Evolutionary conservation across 2,888 invertebrate genomes (phyloP).

Genomic region (Tromatobia lineatoria): DNA sequence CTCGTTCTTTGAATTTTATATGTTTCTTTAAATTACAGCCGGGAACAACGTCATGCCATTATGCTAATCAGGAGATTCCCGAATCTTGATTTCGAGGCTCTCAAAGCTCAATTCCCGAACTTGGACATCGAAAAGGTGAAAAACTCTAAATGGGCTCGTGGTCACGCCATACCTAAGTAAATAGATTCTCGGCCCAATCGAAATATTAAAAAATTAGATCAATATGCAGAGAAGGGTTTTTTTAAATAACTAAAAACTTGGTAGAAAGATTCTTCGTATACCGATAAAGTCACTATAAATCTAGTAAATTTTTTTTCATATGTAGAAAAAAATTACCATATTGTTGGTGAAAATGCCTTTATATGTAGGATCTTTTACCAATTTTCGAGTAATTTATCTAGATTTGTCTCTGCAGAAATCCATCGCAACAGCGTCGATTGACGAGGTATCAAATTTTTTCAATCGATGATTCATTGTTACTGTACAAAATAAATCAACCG

Average conservation of each 20-base stretch:
- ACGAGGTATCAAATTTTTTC: not conserved
- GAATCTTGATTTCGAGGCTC: conserved; percentile 89
- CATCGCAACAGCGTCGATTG: not conserved
- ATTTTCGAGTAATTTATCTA: too few species aligned
- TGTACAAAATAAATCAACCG: conserved; percentile 7
- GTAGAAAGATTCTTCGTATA: too few species aligned
- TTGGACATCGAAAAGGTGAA: conserved; percentile 91
- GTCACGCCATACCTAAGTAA: conserved; percentile 87
- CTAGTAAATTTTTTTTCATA: too few species aligned
- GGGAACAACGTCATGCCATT: conserved; percentile 77
- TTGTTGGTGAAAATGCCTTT: too few species aligned
- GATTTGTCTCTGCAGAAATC: too few species aligned
- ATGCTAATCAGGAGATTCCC: conserved; percentile 90
- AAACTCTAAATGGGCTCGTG: conserved; percentile 87
- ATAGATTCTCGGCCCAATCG: not conserved
- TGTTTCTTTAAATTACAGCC: conserved; percentile 77
- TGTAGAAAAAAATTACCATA: too few species aligned
- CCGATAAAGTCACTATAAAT: too few species aligned
- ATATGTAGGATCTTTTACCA: too few species aligned
- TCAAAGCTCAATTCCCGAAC: conserved; percentile 91
- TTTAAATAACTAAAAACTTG: too few species aligned
- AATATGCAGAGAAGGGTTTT: not conserved
- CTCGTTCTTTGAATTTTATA: conserved; percentile 3
- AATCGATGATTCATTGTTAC: conserved; percentile 1
- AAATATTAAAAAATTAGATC: not conserved